phyloP scores from a whole-genome alignment of 2,797 vertebrate species.

The Thaleichthys pacificus region DNA sequence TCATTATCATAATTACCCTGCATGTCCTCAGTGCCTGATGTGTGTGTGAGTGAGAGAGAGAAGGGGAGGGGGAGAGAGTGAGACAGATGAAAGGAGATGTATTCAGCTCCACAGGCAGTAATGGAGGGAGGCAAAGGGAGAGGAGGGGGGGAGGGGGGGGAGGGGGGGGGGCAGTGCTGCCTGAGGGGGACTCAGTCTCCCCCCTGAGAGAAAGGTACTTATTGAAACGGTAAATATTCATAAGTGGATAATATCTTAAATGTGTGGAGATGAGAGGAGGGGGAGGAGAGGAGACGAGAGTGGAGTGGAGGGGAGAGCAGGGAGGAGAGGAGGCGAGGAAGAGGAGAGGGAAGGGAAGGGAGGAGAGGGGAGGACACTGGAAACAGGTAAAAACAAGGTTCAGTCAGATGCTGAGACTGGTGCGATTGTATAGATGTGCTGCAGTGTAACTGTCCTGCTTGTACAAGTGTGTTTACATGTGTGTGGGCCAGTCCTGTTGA shows the following conservation, averaged over 20 bases:
- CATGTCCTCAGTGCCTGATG: conserved; percentile 20
- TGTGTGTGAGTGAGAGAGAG: conserved; percentile 8
- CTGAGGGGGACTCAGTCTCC: conserved; percentile 17
- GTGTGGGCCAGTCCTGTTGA: background rate
- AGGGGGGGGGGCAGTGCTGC: conserved; percentile 26
- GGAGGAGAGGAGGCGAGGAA: background rate
- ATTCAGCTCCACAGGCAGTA: conserved; percentile 38
- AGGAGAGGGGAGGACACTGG: background rate
- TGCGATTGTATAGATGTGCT: background rate
- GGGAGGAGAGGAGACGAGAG: background rate
- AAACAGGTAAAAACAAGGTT: background rate
- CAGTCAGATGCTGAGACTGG: background rate
- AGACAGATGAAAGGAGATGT: conserved; percentile 30
- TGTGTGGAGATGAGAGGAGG: background rate
- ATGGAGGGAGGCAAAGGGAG: conserved; percentile 23
- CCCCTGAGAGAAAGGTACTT: conserved; percentile 30
- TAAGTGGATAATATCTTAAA: conserved; percentile 6
- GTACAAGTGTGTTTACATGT: background rate
- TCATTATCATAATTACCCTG: conserved; percentile 33
- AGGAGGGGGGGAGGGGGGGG: conserved; percentile 15
- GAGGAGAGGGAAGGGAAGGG: background rate
- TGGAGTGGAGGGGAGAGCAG: background rate
- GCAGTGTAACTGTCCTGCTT: background rate
- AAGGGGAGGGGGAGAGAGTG: background rate
- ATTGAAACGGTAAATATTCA: conserved; percentile 31